These are phyloP conservation scores for Drosophila mayri DNA, from an alignment of 1,140 invertebrate genomes.

Conservation along the genomic window DNA sequence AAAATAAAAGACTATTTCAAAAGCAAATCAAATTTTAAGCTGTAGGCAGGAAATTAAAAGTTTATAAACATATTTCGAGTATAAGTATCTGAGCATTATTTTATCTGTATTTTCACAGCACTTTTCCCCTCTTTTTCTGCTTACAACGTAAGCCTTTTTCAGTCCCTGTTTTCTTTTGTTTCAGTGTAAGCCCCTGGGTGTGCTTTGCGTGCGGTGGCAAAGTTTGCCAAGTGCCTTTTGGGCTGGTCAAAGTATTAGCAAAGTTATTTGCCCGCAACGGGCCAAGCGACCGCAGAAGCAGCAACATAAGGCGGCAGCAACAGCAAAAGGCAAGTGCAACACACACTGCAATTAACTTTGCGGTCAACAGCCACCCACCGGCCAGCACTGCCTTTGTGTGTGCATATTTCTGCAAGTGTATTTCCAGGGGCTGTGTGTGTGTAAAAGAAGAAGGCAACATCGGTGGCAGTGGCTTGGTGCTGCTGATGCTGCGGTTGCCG, in stretches of 20 bases:
- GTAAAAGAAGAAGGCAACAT: constrained; percentile 30
- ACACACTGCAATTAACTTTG: constrained; percentile 76
- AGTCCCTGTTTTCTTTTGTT: not conserved
- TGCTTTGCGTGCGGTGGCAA: constrained; percentile 30
- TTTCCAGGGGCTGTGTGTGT: constrained; percentile 6
- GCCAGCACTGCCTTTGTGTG: constrained; percentile 48
- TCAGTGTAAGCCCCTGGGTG: constrained; percentile 13
- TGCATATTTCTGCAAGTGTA: constrained; percentile 13
- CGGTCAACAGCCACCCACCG: constrained; percentile 68
- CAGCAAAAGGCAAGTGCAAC: constrained; percentile 34
- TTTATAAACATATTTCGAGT: no score
- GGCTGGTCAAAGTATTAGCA: constrained; percentile 75
- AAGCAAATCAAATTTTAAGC: not conserved
- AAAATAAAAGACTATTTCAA: not conserved
- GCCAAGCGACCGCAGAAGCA: constrained; percentile 58
- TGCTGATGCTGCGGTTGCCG: constrained; percentile 40
- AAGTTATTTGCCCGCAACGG: constrained; percentile 74
- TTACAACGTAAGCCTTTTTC: not conserved
- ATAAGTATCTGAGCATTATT: no score
- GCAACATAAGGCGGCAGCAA: constrained; percentile 29
- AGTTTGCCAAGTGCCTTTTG: constrained; percentile 63
- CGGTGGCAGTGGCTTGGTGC: constrained; percentile 41
- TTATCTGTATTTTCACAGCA: not conserved
- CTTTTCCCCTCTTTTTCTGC: no score
- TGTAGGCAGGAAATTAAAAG: not conserved